These are phyloP conservation scores for Ochotona curzoniae DNA, from an alignment of 2,113 vertebrate species.

Conservation along the genomic window DNA sequence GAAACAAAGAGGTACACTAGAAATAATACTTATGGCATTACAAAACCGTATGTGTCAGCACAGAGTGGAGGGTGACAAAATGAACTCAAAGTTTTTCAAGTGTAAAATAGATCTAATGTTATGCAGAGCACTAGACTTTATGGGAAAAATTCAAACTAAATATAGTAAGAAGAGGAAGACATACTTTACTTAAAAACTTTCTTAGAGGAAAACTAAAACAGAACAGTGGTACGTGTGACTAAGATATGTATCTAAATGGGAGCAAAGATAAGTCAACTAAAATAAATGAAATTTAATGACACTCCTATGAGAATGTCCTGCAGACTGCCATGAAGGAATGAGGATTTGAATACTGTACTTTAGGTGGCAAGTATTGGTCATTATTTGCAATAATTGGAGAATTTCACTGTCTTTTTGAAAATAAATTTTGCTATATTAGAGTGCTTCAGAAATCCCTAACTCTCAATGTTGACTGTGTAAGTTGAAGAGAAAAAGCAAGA, in stretches of 20 bases:
- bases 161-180: not conserved
- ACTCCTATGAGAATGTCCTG: not conserved
- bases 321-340: not conserved
- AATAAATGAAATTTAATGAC: not conserved
- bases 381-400: not conserved
- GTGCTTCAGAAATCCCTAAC: constrained; percentile 22
- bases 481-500: not conserved
- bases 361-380: not conserved
- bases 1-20: not conserved
- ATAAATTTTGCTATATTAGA: constrained; percentile 22
- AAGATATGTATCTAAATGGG: not conserved
- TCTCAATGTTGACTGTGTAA: constrained; percentile 53
- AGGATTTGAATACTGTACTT: not conserved
- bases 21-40: constrained; percentile 40
- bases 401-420: constrained; percentile 28
- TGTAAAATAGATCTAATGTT: not conserved
- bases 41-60: not conserved
- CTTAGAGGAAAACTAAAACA: not conserved
- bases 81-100: constrained; percentile 8
- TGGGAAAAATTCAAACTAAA: constrained; percentile 7
- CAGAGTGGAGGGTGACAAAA: not conserved
- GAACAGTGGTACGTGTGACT: not conserved
- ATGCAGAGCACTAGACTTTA: not conserved
- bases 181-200: constrained; percentile 34
- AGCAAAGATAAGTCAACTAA: not conserved